Conservation (phyloP, 2,113 vertebrate species). For the Lepus europaeus region DNA sequence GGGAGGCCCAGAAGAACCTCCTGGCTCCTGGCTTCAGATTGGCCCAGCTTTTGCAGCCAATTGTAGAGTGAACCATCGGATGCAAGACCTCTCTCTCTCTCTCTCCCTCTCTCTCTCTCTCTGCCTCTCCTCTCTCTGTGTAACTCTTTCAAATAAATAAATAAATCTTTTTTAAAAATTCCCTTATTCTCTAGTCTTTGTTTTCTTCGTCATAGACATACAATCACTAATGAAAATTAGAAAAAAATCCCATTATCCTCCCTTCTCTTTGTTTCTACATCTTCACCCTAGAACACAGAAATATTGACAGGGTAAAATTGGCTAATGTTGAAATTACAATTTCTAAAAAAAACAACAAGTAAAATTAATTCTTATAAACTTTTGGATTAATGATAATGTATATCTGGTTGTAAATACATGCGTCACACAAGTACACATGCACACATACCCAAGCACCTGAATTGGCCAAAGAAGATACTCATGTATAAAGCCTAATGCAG, state of each 20-base stretch:
- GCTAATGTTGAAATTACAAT: neutral
- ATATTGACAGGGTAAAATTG: neutral
- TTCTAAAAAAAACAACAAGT: neutral
- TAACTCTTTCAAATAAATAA: too few relatives aligned
- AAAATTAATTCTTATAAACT: neutral
- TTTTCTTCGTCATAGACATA: neutral
- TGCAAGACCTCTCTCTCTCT: too few relatives aligned
- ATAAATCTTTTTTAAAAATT: neutral
- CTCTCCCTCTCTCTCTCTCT: too few relatives aligned
- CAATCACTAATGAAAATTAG: neutral
- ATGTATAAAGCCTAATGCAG: neutral
- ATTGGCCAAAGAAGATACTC: neutral
- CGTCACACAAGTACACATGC: fast-evolving
- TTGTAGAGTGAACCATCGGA: too few relatives aligned
- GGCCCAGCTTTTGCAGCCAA: too few relatives aligned
- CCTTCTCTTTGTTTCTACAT: constrained; percentile 12
- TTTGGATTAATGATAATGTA: neutral
- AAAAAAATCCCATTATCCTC: neutral
- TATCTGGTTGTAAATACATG: neutral
- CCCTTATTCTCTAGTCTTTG: neutral
- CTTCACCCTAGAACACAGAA: neutral
- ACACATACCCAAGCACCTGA: neutral
- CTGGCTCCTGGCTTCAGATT: too few relatives aligned
- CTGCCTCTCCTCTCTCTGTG: too few relatives aligned
- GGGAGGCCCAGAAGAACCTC: too few relatives aligned